Evolutionary conservation across 1,140 invertebrate species (phyloP), one percentile per base, ranked within the genome.

Genomic region (Drosophila truncata): DNA sequence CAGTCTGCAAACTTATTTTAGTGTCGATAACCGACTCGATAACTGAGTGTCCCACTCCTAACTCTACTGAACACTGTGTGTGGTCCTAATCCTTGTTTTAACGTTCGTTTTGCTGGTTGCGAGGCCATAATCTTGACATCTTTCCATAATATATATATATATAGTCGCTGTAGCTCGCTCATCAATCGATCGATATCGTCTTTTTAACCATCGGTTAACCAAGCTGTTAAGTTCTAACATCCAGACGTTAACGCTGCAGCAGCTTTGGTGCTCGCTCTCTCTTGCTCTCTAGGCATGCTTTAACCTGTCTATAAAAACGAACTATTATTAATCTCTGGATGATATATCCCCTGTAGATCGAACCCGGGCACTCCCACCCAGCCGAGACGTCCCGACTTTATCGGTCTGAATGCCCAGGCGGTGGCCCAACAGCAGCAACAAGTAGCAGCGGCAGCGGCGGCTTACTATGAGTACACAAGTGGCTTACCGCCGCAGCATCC

Each of bases 321-420:
- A 42, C 1, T 2, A 4, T 25, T n/a, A 66, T 14, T 70, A 55
- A 70, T 37, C 10, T 16, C 54, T 23, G 20, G 29, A 86, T 72
- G 91, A 78, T 57, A 18, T 70, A 4, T 25, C 13, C 27, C 20
- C 35, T 13, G 16, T 94, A 97, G 97, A 95, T 97, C 97, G 57
- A 97, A 97, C 93, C 97, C 97, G 62, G 96, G 96, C 85, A 97
- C 97, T 73, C 97, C 97, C 75, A 98, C 97, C 73, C 96, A 97
- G 94, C 95, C 96, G 50, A 94, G 96, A 87, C 95, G 97, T 64
- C 96, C 96, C 10, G 97, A 97, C 92, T 97, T 97, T 93, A 97
- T 97, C 86, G 95, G 96, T 63, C 96, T 93, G 27, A 94, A 93
- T 59, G 78, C 63, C 33, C 91, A 78, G 69, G 77, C 82, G 42